Conservation (phyloP, 2,113 vertebrate species). For the Corythornis cristatus region DNA sequence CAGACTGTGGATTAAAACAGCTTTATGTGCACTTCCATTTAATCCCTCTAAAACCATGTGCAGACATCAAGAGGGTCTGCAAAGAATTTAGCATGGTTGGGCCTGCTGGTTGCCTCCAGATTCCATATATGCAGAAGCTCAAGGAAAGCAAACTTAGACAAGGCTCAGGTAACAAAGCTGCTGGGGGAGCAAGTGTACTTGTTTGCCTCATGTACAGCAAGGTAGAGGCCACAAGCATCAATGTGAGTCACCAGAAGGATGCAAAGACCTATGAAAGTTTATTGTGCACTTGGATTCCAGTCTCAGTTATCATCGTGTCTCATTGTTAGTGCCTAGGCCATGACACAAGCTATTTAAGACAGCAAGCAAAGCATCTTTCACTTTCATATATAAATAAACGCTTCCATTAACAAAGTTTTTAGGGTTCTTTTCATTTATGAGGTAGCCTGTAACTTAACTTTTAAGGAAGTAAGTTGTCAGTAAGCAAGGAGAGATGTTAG, state of each 20-base stretch:
- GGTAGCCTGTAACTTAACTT: background rate
- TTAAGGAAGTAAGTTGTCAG: background rate
- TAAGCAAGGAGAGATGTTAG: background rate
- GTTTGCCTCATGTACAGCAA: background rate
- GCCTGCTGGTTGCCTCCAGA: background rate
- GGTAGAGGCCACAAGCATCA: background rate
- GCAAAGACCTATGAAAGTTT: background rate
- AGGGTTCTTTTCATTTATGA: background rate
- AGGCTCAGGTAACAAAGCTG: background rate
- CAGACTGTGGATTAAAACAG: no score
- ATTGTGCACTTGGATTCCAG: background rate
- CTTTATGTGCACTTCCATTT: background rate
- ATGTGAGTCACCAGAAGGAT: background rate
- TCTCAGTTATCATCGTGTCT: background rate
- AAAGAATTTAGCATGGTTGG: background rate
- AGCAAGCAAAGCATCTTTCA: background rate
- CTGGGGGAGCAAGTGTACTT: background rate
- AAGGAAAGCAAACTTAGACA: background rate
- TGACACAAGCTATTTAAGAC: background rate
- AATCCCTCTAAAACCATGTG: background rate
- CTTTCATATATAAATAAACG: background rate
- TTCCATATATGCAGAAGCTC: fast-evolving
- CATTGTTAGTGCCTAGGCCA: background rate
- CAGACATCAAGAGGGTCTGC: background rate
- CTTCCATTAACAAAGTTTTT: background rate